A percentile compares a stretch with the other conserved stretches of the same genome.
Evolutionary conservation across 2,888 invertebrate genomes (phyloP).

Genomic region (Phyllotreta cruciferae): DNA sequence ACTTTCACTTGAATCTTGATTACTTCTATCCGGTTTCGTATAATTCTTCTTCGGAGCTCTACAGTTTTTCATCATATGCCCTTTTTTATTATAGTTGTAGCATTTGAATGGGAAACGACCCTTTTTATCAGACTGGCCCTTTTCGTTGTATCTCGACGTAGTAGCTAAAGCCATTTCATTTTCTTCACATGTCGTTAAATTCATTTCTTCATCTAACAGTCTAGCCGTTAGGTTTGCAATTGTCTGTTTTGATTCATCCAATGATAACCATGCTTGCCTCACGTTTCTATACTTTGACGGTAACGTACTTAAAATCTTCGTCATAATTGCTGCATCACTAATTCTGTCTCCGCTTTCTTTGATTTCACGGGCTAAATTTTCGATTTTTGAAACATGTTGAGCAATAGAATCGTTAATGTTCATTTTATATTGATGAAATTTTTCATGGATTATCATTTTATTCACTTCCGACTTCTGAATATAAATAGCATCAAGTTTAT

Average conservation of each 20-base stretch:
- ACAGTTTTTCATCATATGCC: conserved; percentile 36
- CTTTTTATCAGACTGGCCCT: conserved; percentile 7
- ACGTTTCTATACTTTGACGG: conserved; percentile 36
- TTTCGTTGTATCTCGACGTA: background rate
- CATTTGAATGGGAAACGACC: conserved; percentile 15
- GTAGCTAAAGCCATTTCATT: conserved; percentile 31
- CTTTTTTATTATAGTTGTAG: conserved; percentile 39
- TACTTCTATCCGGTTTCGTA: background rate
- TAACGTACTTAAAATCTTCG: conserved; percentile 39
- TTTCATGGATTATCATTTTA: conserved; percentile 45
- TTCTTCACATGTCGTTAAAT: conserved; percentile 30
- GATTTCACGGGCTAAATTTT: conserved; percentile 45
- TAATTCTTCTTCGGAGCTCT: background rate
- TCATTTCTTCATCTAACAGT: conserved; percentile 42
- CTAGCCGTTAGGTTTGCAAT: conserved; percentile 37
- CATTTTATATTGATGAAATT: conserved; percentile 44
- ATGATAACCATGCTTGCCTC: conserved; percentile 43
- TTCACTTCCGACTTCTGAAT: conserved; percentile 39
- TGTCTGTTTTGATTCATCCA: conserved; percentile 41
- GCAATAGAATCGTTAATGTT: conserved; percentile 41
- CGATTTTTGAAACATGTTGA: conserved; percentile 47
- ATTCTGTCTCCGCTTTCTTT: conserved; percentile 39
- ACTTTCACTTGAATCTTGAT: background rate
- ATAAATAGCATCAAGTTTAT: conserved; percentile 42
- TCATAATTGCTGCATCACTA: conserved; percentile 41